A percentile compares a stretch with the other conserved stretches of the same genome.
Evolutionary conservation across 2,797 vertebrate genomes (phyloP).

Genomic region (Malacoraja senta): DNA sequence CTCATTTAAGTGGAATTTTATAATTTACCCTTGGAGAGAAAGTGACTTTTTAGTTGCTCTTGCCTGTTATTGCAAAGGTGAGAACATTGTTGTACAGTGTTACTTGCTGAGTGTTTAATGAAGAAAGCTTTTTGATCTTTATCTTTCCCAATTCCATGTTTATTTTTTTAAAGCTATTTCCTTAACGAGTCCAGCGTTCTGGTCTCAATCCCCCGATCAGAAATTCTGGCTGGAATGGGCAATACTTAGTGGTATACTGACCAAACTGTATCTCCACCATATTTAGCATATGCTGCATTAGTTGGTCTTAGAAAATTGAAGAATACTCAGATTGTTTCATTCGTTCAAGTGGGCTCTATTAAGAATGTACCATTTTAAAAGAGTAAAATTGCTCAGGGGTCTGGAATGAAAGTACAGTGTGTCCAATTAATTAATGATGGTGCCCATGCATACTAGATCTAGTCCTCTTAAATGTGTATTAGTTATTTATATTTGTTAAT

Average conservation of each 20-base stretch:
- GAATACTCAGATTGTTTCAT: not conserved
- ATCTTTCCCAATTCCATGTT: not conserved
- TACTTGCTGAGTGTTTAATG: not conserved
- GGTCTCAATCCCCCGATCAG: not conserved
- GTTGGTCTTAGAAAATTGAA: not conserved
- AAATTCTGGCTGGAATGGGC: not conserved
- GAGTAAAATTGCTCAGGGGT: not conserved
- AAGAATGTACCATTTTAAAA: not conserved
- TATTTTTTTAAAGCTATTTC: not conserved
- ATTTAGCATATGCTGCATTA: not conserved
- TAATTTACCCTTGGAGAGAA: not conserved
- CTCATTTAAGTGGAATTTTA: not conserved
- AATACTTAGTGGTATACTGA: not conserved
- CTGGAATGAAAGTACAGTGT: not conserved
- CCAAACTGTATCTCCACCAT: not conserved
- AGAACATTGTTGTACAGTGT: not conserved
- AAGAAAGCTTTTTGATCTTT: not conserved
- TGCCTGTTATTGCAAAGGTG: not conserved
- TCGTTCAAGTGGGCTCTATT: not conserved
- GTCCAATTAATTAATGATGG: not conserved
- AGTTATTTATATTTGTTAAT: conserved; percentile 13
- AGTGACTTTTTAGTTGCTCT: not conserved
- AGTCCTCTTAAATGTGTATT: conserved; percentile 14
- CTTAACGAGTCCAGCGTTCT: not conserved
- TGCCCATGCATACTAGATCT: not conserved